Base-by-base conservation (phyloP, 2,113 vertebrate genomes). In the Pampusana beccarii region DNA sequence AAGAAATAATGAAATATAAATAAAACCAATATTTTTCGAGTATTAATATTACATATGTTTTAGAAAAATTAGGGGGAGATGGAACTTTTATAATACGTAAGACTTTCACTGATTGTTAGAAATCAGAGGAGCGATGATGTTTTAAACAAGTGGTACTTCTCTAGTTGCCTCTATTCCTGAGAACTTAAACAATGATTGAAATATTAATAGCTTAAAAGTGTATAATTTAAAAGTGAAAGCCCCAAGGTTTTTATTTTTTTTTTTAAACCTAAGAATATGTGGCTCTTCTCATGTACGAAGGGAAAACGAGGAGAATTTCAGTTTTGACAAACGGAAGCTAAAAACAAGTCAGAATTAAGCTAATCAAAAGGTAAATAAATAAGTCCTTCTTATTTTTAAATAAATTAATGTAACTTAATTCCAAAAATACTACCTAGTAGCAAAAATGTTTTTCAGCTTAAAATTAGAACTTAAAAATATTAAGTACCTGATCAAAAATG, bases 361-460 rank as follows among this genome's bases (percentile, higher is more conserved):
- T 48, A 81, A 79, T 48, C 20, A 71, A 88, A 81, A 88, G 17
- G 36, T 48, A 86, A 93, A 67, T 2, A 77, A 5, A 12, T 36
- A 75, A 61, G 13, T 38, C 25, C 6, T 44, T 24, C 7, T 75
- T 34, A 1, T 53, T 79, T 82, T 67, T 51, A 2, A 89, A 60
- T 71, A 83, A 86, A 88, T 51, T 54, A 69, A 85, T 86, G 23
- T 67, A 1, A 62, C 34, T 62, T 74, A 65, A 88, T 56, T 80
- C 4, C 3, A 80, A 85, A 93, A 83, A 38, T n/a, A 34, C 12
- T 69, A 31, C 16, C 8, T 53, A 50, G 23, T 28, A 70, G 14
- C 11, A 91, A 93, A 83, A 80, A 56, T n/a, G 7, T 21, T 92
- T 96, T 96, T 84, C 48, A 74, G 11, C 8, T 83, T 88, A 74